phyloP scores from a whole-genome alignment of 2,888 invertebrate genomes.

The Volucella inanis region DNA sequence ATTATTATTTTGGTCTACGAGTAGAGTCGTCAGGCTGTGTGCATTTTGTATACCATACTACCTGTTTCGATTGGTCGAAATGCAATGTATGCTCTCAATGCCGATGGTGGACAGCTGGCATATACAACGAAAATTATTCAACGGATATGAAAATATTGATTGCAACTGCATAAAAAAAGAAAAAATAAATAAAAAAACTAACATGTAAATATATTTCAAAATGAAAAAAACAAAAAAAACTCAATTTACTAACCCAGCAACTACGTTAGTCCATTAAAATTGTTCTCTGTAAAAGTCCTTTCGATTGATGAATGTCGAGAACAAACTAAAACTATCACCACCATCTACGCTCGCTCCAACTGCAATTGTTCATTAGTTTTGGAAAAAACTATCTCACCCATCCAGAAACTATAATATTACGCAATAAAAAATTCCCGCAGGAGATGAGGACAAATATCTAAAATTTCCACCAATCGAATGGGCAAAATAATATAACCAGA shows the following conservation, averaged over 20 bases:
- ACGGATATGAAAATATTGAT: slow-evolving; percentile 39
- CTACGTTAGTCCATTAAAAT: slow-evolving; percentile 6
- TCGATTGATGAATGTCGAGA: too few species aligned
- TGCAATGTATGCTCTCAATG: slow-evolving; percentile 36
- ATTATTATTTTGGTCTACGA: slow-evolving; percentile 45
- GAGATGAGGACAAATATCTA: not conserved
- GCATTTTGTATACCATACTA: slow-evolving; percentile 50
- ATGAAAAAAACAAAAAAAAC: slow-evolving; percentile 46
- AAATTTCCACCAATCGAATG: not conserved
- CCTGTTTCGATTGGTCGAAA: slow-evolving; percentile 41
- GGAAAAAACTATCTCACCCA: too few species aligned
- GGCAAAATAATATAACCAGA: slow-evolving; percentile 11
- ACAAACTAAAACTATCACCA: too few species aligned
- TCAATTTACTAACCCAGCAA: slow-evolving; percentile 47
- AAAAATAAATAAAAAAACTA: not conserved
- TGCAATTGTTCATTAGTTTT: too few species aligned
- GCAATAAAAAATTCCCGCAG: not conserved
- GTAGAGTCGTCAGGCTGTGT: slow-evolving; percentile 16
- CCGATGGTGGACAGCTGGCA: slow-evolving; percentile 17
- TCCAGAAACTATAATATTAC: too few species aligned
- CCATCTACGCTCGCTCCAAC: too few species aligned
- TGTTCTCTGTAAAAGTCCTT: not conserved
- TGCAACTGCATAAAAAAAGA: not conserved
- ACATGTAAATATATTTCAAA: slow-evolving; percentile 12
- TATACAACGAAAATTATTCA: slow-evolving; percentile 17